These are phyloP conservation scores for Scrobipalpa atriplicella DNA, from an alignment of 2,888 invertebrate species.

Conservation along the genomic window DNA sequence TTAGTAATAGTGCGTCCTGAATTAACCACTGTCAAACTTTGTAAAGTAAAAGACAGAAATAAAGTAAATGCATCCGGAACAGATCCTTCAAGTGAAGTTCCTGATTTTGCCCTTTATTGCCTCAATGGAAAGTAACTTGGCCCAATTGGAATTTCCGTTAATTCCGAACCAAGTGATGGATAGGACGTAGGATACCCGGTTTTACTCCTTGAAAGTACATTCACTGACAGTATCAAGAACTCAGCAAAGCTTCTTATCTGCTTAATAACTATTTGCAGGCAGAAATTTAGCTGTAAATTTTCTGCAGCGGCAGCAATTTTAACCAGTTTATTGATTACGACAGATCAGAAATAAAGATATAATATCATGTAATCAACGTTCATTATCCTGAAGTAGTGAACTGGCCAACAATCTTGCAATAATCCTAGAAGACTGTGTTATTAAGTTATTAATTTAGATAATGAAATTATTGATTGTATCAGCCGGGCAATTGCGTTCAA, in stretches of 20 bases:
- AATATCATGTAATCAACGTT: constrained; percentile 26
- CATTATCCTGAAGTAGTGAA: constrained; percentile 20
- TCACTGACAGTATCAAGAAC: constrained; percentile 4
- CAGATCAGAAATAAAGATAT: constrained; percentile 20
- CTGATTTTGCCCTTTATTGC: constrained; percentile 63
- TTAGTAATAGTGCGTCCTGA: too few species aligned
- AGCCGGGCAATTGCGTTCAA: constrained; percentile 47
- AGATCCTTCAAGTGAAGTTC: constrained; percentile 63
- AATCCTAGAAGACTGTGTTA: constrained; percentile 24
- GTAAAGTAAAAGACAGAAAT: background rate
- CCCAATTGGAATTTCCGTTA: constrained; percentile 75
- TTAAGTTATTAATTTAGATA: constrained; percentile 40
- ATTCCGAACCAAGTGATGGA: constrained; percentile 33
- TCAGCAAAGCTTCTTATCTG: background rate
- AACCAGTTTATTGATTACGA: constrained; percentile 15
- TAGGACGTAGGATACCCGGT: background rate
- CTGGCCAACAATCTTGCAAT: constrained; percentile 24
- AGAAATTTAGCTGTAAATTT: constrained; percentile 6
- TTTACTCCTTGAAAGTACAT: background rate
- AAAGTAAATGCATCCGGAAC: constrained; percentile 19
- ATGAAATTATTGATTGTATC: constrained; percentile 40
- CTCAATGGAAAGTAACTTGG: constrained; percentile 57
- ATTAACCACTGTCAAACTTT: too few species aligned
- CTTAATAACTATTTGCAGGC: background rate
- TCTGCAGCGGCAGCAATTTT: background rate